A percentile compares a stretch with the other conserved stretches of the same genome.
These are phyloP conservation scores for Brachionus paranguensis DNA, from an alignment of 1,140 invertebrate species.

Conservation along the genomic window DNA sequence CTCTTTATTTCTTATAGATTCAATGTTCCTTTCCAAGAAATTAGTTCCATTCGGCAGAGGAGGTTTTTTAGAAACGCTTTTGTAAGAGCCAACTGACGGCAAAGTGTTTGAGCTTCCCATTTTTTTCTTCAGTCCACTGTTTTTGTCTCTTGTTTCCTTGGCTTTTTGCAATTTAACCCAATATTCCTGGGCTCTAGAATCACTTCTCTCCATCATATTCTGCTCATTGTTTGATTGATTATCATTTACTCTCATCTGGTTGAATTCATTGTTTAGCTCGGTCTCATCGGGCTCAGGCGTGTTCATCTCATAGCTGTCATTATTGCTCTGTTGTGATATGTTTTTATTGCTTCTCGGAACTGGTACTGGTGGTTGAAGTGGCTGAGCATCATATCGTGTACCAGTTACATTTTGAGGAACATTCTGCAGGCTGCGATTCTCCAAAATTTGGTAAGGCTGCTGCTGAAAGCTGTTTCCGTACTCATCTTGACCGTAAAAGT, in stretches of 20 bases:
- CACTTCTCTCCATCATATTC: background rate
- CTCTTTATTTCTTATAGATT: constrained; percentile 30
- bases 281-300: background rate
- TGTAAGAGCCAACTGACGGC: constrained; percentile 4
- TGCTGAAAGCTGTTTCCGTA: background rate
- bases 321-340: background rate
- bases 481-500: background rate
- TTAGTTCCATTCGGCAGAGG: constrained; percentile 18
- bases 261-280: background rate
- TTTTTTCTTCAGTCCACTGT: constrained; percentile 10
- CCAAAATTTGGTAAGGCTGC: constrained; percentile 2
- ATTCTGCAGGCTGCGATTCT: background rate
- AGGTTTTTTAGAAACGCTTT: background rate
- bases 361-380: background rate
- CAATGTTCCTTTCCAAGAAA: constrained; percentile 37
- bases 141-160: background rate
- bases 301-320: constrained; percentile 7
- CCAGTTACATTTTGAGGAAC: constrained; percentile 10
- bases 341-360: background rate
- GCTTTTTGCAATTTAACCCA: constrained; percentile 32
- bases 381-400: constrained; percentile 21
- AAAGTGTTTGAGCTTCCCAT: background rate
- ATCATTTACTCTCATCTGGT: background rate
- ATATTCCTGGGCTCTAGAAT: constrained; percentile 11
- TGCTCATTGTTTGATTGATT: background rate